Conservation (phyloP, 2,888 invertebrate genomes). For the Acanthopleura granulata region DNA sequence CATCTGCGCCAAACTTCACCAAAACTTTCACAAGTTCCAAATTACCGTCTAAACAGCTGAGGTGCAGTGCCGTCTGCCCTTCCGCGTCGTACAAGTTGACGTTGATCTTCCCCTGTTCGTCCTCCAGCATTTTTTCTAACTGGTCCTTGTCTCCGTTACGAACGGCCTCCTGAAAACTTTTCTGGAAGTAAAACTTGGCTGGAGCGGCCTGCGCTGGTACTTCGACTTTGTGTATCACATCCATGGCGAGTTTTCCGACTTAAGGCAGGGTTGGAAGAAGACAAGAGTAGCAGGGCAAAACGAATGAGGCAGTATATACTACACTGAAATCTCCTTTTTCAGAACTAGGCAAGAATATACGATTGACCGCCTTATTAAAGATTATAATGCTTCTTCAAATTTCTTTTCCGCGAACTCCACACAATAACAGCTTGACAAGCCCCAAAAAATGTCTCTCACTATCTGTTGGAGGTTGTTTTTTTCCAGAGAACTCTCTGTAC, state of each 20-base stretch:
- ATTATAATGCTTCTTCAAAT: too few relatives aligned
- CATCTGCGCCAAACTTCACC: conserved; percentile 69
- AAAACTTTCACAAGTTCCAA: conserved; percentile 70
- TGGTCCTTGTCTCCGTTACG: conserved; percentile 63
- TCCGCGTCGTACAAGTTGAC: conserved; percentile 68
- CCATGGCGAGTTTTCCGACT: not conserved
- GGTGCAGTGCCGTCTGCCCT: conserved; percentile 69
- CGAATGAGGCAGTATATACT: not conserved
- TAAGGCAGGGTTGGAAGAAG: not conserved
- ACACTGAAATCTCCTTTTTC: too few relatives aligned
- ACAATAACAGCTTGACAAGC: too few relatives aligned
- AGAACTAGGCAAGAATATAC: too few relatives aligned
- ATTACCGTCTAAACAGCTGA: conserved; percentile 68
- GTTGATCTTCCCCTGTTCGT: conserved; percentile 65
- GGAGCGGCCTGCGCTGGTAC: conserved; percentile 20
- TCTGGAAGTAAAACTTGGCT: conserved; percentile 49
- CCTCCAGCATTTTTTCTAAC: conserved; percentile 63
- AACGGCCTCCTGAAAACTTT: conserved; percentile 65
- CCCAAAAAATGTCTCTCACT: too few relatives aligned
- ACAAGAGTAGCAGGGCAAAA: not conserved
- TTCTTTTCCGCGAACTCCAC: too few relatives aligned
- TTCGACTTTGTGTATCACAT: conserved; percentile 14
- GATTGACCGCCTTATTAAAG: too few relatives aligned
- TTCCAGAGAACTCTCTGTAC: too few relatives aligned
- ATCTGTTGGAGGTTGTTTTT: too few relatives aligned